Percentiles rank a stretch among this genome's conserved stretches.
These are phyloP conservation scores for Didymodactylos carnosus DNA, from an alignment of 2,888 invertebrate genomes.

Conservation along the genomic window DNA sequence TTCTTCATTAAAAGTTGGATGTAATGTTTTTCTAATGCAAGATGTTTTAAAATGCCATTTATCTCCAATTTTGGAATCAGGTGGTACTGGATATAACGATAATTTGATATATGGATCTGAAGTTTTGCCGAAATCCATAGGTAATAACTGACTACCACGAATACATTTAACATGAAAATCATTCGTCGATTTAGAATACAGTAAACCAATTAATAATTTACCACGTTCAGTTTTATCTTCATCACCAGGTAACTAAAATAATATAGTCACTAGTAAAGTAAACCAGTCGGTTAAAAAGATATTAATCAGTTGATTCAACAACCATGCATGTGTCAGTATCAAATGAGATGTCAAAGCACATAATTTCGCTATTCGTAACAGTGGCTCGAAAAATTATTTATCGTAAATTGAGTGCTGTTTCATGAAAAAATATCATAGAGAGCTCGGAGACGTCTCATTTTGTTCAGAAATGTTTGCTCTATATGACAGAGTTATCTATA, in stretches of 20 bases:
- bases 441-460: too few species aligned
- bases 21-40: conserved; percentile 73
- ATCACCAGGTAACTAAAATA: conserved; percentile 26
- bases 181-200: conserved; percentile 59
- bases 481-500: too few species aligned
- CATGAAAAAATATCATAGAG: too few species aligned
- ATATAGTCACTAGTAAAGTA: too few species aligned
- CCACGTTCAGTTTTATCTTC: conserved; percentile 42
- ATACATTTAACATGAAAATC: conserved; percentile 61
- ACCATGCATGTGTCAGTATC: too few species aligned
- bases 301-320: too few species aligned
- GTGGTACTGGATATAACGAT: conserved; percentile 39
- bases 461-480: too few species aligned
- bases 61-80: background rate
- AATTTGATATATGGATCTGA: conserved; percentile 87
- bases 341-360: too few species aligned
- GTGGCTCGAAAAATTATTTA: too few species aligned
- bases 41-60: conserved; percentile 53
- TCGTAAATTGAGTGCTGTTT: too few species aligned
- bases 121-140: conserved; percentile 75
- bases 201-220: conserved; percentile 58
- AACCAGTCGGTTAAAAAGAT: too few species aligned
- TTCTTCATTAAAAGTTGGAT: conserved; percentile 70
- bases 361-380: too few species aligned
- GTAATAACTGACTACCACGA: conserved; percentile 58